Evolutionary conservation across 2,888 invertebrate species (phyloP), one percentile per base, ranked within the genome.

Genomic region (Sesamia inferens): DNA sequence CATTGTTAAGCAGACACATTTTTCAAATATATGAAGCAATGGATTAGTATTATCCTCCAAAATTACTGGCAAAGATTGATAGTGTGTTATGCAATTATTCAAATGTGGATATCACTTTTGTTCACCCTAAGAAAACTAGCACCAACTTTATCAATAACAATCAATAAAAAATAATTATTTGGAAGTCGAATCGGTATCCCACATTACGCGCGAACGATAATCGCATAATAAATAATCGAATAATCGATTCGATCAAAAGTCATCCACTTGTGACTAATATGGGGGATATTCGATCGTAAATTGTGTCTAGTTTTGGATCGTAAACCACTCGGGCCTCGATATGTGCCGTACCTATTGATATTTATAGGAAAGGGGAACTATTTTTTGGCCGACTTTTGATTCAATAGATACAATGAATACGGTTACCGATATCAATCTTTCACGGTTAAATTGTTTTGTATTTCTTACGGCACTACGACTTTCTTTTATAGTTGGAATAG

Each of bases 221-320:
- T 85, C 84, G 76, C 72, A 81, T 77, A 74, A 84, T 85, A 86
- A 83, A 83, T 86, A 86, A 83, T 83, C 76, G 70, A 83, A 83
- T 85, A 85, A 84, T 85, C 80, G 74, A 77, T 78, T 69, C 78
- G 76, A 86, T 86, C 85, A 77, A 74, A 86, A 86, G 61, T 81
- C 74, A 84, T 83, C 83, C 83, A 86, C 83, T 84, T 83, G 85
- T 86, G 80, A 86, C 86, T 86, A 85, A 85, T 85, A 82, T 70
- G 81, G 75, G 79, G 79, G 74, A 68, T 81, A 84, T 81, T 76
- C 63, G 70, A 74, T 84, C 81, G 83, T 86, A 84, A 86, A 86
- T 83, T 83, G 81, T 84, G 58, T 81, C 76, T 84, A 86, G 85
- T 86, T 86, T 85, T 84, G 81, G 84, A 68, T 86, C 84, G 86